Conservation (phyloP, 2,797 vertebrate species). For the Cryptoblepharus egeriae region DNA sequence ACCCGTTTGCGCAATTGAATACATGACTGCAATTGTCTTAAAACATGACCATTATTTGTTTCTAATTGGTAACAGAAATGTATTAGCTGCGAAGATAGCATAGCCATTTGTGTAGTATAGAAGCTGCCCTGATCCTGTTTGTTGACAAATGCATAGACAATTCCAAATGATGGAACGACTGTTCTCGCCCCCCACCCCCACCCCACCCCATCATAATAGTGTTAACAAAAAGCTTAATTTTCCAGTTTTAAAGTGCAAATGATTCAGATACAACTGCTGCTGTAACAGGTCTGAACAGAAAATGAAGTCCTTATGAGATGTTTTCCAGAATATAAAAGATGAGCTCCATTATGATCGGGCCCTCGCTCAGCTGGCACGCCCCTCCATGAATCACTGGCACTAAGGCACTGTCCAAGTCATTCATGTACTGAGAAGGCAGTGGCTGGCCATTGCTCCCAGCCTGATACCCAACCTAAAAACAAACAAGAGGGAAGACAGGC, state of each 20-base stretch:
- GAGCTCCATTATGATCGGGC: conserved; percentile 95
- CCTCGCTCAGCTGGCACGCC: conserved; percentile 94
- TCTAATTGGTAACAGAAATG: conserved; percentile 75
- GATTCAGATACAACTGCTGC: conserved; percentile 81
- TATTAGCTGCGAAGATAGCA: conserved; percentile 77
- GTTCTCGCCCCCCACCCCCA: conserved; percentile 60
- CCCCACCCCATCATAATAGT: conserved; percentile 71
- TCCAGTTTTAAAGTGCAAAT: conserved; percentile 89
- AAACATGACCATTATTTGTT: conserved; percentile 70
- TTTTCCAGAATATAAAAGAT: conserved; percentile 99
- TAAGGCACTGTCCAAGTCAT: conserved; percentile 96
- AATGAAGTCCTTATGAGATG: conserved; percentile 87
- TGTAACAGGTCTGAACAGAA: conserved; percentile 78
- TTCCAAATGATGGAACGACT: conserved; percentile 78
- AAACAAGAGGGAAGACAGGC: background rate
- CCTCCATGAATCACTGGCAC: conserved; percentile 97
- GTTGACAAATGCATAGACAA: conserved; percentile 83
- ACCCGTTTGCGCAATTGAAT: conserved; percentile 73
- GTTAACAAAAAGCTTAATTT: conserved; percentile 84
- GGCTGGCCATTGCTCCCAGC: conserved; percentile 96
- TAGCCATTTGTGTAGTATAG: conserved; percentile 76
- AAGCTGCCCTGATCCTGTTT: conserved; percentile 78
- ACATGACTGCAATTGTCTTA: conserved; percentile 70
- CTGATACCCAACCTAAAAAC: conserved; percentile 93
- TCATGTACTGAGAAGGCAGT: conserved; percentile 93